These are phyloP conservation scores for Cryptus armator DNA, from an alignment of 2,888 invertebrate genomes.

Conservation along the genomic window DNA sequence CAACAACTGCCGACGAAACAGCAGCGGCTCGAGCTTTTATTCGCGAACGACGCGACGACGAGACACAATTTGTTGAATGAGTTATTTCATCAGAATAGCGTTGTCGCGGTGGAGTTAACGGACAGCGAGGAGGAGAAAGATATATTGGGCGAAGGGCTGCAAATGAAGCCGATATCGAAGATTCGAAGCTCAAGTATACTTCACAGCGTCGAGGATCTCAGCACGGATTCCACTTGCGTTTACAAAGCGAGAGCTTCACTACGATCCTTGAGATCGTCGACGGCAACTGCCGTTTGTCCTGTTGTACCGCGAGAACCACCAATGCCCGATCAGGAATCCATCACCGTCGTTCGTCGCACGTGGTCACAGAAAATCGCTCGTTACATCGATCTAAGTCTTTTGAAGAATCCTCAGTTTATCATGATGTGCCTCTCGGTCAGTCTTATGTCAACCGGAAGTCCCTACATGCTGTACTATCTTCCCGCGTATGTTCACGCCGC, in stretches of 20 bases:
- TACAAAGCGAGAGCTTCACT: slow-evolving; percentile 88
- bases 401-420: slow-evolving; percentile 90
- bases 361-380: slow-evolving; percentile 84
- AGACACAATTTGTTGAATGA: slow-evolving; percentile 84
- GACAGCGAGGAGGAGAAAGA: slow-evolving; percentile 87
- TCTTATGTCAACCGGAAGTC: slow-evolving; percentile 92
- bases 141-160: slow-evolving; percentile 86
- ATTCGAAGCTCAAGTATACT: slow-evolving; percentile 90
- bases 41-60: slow-evolving; percentile 81
- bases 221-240: slow-evolving; percentile 91
- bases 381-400: slow-evolving; percentile 89
- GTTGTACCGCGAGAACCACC: slow-evolving; percentile 55
- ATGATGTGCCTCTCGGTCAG: slow-evolving; percentile 91
- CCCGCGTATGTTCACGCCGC: slow-evolving; percentile 90
- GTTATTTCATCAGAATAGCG: slow-evolving; percentile 82
- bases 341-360: slow-evolving; percentile 70
- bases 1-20: slow-evolving; percentile 79
- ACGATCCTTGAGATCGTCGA: slow-evolving; percentile 79
- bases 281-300: slow-evolving; percentile 75
- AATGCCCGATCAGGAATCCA: slow-evolving; percentile 68
- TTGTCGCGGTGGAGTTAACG: slow-evolving; percentile 81
- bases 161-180: slow-evolving; percentile 87
- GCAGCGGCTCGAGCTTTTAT: slow-evolving; percentile 82
- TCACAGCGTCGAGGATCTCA: slow-evolving; percentile 91
- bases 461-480: slow-evolving; percentile 91